phyloP scores from a whole-genome alignment of 2,113 vertebrate genomes.

The Pangasianodon gigas region DNA sequence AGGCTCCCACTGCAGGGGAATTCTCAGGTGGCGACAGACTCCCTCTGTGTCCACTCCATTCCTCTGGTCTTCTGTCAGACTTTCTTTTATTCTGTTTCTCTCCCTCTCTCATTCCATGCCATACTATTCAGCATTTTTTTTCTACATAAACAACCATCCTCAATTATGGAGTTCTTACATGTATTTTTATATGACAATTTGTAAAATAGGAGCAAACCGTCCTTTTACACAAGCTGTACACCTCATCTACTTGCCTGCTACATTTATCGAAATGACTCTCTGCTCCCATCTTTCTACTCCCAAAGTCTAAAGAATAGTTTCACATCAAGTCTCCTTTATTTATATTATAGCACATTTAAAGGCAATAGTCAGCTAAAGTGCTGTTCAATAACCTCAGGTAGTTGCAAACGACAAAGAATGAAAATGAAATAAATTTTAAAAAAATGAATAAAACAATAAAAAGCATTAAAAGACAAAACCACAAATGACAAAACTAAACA shows the following conservation, averaged over 20 bases:
- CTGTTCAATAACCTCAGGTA: neutral
- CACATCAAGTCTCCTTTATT: neutral
- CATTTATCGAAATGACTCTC: neutral
- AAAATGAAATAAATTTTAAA: neutral
- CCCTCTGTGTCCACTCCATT: constrained; percentile 46
- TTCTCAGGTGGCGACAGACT: constrained; percentile 62
- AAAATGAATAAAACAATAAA: neutral
- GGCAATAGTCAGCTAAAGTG: neutral
- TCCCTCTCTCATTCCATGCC: constrained; percentile 17
- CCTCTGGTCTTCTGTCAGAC: constrained; percentile 22
- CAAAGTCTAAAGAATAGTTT: neutral
- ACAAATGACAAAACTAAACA: neutral
- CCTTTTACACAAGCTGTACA: neutral
- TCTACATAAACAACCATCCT: neutral
- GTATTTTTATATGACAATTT: neutral
- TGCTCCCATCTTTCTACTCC: neutral
- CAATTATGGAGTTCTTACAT: neutral
- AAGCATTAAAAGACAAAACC: neutral
- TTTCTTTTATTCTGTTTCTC: neutral
- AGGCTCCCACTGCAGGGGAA: constrained; percentile 46
- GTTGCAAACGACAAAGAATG: neutral
- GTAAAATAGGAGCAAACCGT: neutral
- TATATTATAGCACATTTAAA: neutral
- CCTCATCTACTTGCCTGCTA: neutral
- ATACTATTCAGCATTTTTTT: neutral